Evolutionary conservation across 2,797 vertebrate genomes (phyloP), one percentile per base, ranked within the genome.

Genomic region (Dendrocincla fuliginosa): DNA sequence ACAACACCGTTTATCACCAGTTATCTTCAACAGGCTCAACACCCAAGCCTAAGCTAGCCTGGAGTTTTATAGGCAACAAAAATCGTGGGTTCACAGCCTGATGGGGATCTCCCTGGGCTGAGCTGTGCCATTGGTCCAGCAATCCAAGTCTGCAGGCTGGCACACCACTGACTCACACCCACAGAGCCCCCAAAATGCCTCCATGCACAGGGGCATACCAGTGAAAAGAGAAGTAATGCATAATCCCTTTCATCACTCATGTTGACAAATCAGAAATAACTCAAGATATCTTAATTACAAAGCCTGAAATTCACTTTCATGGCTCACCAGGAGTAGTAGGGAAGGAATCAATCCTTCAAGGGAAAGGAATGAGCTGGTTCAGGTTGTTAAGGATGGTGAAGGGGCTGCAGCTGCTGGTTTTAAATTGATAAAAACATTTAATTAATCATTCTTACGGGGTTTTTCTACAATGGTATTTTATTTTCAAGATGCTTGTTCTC

Each of bases 251-350:
- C 87, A 89, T 94, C 61, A 94, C 63, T 88, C 94, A 95, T 25
- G 69, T 42, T 73, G 89, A 91, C 65, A 95, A 87, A 94, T 65
- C 82, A 92, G 89, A 95, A 94, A 81, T 69, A 81, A 78, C 73
- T 87, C 79, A 15, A 88, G 65, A 12, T 52, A 49, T 10, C 91
- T 95, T 94, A 87, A 93, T 91, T 96, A 85, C 69, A 84, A 90
- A 93, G 65, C 50, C 82, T 4, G 1, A 78, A 96, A 93, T 89
- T 93, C 71, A 85, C 71, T 96, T 93, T 55, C 6, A 17, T 57
- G 84, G 82, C 69, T 93, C 93, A 85, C 92, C 1, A 0, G 69
- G 64, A 74, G 18, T 11, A 68, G 27, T 6, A 0, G 1, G 71
- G 75, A 96, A 18, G 65, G 35, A 84, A 75, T 75, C 39, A 57